Conservation (phyloP, 2,113 vertebrate genomes). For the Aspiorhynchus laticeps region DNA sequence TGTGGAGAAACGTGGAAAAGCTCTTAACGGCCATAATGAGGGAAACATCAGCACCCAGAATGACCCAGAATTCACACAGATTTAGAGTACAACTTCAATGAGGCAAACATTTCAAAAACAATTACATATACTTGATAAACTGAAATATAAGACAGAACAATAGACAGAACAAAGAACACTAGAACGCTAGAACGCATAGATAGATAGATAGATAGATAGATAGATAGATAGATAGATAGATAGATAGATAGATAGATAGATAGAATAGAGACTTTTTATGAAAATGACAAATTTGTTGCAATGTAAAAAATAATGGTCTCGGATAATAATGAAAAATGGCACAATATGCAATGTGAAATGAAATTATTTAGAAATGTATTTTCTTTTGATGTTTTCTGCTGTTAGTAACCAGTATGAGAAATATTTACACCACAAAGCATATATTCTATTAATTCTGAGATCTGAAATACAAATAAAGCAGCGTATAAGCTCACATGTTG, state of each 20-base stretch:
- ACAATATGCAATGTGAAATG: neutral
- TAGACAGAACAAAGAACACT: neutral
- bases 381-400: neutral
- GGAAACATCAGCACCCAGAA: slow-evolving; percentile 39
- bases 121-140: neutral
- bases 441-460: neutral
- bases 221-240: neutral
- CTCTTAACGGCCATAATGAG: slow-evolving; percentile 59
- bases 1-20: slow-evolving; percentile 69
- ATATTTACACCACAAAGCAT: slow-evolving; percentile 2
- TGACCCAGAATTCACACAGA: slow-evolving; percentile 11
- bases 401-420: neutral
- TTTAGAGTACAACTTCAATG: neutral
- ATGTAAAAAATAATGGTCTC: neutral
- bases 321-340: neutral
- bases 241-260: neutral
- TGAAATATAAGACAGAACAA: neutral
- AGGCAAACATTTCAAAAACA: neutral
- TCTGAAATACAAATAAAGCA: neutral
- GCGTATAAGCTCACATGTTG: neutral
- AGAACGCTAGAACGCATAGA: too few species aligned
- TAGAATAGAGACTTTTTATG: neutral
- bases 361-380: neutral
- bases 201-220: neutral
- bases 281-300: neutral